A percentile compares a stretch with the other conserved stretches of the same genome.
Conservation (phyloP, 1,140 invertebrate genomes). For the Bombus waltoni region DNA sequence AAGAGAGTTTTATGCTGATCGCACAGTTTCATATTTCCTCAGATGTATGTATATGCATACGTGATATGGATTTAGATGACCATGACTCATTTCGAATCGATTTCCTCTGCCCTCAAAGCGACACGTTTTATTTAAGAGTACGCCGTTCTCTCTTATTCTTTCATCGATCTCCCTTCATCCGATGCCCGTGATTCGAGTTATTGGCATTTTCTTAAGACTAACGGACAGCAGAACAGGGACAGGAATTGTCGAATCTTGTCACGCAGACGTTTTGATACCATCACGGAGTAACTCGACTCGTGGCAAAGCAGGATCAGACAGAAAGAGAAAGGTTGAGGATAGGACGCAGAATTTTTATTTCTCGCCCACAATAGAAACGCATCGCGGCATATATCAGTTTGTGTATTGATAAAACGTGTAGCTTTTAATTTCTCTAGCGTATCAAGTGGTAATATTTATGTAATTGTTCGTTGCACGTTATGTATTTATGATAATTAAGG, state of each 20-base stretch:
- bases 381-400: neutral
- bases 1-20: neutral
- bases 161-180: slow-evolving; percentile 27
- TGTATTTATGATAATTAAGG: too few species aligned
- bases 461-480: too few species aligned
- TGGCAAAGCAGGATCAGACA: neutral
- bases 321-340: neutral
- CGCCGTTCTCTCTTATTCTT: slow-evolving; percentile 13
- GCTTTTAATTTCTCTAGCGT: too few species aligned
- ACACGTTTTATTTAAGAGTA: slow-evolving; percentile 27
- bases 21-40: neutral
- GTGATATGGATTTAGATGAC: slow-evolving; percentile 51
- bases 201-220: neutral
- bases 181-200: slow-evolving; percentile 6
- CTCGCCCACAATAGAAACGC: too few species aligned
- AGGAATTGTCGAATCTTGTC: slow-evolving; percentile 9
- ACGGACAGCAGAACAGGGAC: neutral
- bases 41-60: neutral
- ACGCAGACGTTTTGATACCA: slow-evolving; percentile 19
- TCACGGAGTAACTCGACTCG: neutral
- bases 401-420: too few species aligned
- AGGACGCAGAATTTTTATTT: neutral
- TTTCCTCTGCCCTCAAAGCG: slow-evolving; percentile 35
- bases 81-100: slow-evolving; percentile 40
- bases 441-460: too few species aligned